Base-by-base conservation (phyloP, 2,113 vertebrate genomes). In the Embiotoca jacksoni region DNA sequence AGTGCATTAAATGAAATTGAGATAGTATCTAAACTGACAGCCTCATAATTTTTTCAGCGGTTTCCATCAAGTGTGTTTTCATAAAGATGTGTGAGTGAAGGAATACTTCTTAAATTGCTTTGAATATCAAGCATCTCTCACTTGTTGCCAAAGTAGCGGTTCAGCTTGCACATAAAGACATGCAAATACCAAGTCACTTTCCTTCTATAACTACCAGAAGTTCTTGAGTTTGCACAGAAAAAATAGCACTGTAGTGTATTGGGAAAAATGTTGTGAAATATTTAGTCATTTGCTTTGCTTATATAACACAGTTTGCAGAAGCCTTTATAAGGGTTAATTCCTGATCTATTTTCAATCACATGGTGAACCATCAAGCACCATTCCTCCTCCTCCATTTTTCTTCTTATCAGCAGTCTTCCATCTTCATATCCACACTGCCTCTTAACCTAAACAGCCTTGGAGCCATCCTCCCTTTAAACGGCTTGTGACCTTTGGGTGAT, bases 401-500 rank as follows among this genome's bases (percentile, higher is more conserved):
- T 23, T 23, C 23, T 65, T 37, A 81, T 78, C 65, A 75, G 9
- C 11, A n/a, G 9, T 83, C 61, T n/a, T 68, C 67, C 30, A 57
- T 87, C 67, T 66, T 41, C 15, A 32, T 80, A 56, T 71, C 39
- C 54, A 30, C 50, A 14, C 33, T 66, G 58, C 44, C 56, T 79
- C n/a, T 86, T 80, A 50, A 75, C 82, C 80, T 59, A 49, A 71
- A 65, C 50, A 62, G 70, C 71, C 78, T 73, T 47, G 35, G 32
- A 79, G 67, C 74, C 50, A 78, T 69, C 62, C 23, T 72, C 13
- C 23, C 55, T 88, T 72, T 56, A 78, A 86, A 86, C 0, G 23
- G 23, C 68, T 60, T 50, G 55, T 85, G 89, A 88, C 87, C 80
- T 90, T 88, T 87, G 52, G 55, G 57, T 67, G 69, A 64, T 77